Conservation (phyloP, 2,797 vertebrate species). For the Kryptolebias ocellatus region DNA sequence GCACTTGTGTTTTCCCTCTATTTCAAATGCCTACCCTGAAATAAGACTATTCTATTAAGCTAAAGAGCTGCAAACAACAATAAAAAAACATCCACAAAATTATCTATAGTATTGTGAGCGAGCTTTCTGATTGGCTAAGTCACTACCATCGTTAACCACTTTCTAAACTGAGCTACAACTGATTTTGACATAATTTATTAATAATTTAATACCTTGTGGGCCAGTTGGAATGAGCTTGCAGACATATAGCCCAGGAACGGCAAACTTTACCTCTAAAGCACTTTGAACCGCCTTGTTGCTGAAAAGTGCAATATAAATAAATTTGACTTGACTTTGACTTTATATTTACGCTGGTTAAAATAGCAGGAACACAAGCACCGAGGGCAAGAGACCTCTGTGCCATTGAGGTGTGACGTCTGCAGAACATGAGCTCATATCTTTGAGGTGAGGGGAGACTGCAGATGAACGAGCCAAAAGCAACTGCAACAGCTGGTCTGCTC, state of each 20-base stretch:
- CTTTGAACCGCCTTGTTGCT: too few relatives aligned
- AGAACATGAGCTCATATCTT: constrained; percentile 49
- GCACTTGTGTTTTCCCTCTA: too few relatives aligned
- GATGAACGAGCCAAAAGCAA: constrained; percentile 50
- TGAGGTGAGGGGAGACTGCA: constrained; percentile 48
- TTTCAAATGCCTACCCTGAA: too few relatives aligned
- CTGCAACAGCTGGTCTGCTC: constrained; percentile 39
- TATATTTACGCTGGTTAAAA: constrained; percentile 35
- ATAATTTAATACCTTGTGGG: background rate
- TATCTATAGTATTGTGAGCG: background rate
- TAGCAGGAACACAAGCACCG: constrained; percentile 8
- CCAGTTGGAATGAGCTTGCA: background rate
- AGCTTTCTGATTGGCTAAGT: background rate
- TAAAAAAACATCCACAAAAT: too few relatives aligned
- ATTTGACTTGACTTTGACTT: background rate
- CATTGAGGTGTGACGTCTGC: constrained; percentile 26
- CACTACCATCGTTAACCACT: background rate
- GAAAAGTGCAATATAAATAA: too few relatives aligned
- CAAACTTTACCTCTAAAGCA: background rate
- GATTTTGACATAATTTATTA: background rate
- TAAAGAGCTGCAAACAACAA: too few relatives aligned
- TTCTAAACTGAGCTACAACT: background rate
- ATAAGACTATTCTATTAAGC: too few relatives aligned
- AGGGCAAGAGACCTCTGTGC: constrained; percentile 7
- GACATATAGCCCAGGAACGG: background rate